Base-by-base conservation (phyloP, 2,888 invertebrate genomes). In the Ormyrus labotus region DNA sequence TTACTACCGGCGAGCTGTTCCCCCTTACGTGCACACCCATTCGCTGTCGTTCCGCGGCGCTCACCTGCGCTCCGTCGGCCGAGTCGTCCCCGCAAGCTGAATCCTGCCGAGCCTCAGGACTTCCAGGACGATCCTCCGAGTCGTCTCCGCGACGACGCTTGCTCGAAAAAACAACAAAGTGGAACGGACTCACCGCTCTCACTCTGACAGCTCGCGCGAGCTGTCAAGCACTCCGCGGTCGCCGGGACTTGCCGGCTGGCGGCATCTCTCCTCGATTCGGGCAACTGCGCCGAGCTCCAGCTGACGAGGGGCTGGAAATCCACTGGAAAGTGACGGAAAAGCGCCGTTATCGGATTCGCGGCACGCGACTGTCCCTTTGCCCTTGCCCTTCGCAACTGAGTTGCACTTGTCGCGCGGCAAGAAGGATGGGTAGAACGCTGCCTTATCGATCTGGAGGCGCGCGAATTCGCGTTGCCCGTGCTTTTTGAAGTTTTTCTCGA, bases 1-100 rank as follows among this genome's bases (percentile, higher is more conserved):
- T 87, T 85, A 86, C 88, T 88, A 85, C 89, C 90, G 90, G 89
- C 87, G 86, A 89, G 89, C 88, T 85, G 87, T 89, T 90, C 89
- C 87, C 86, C 84, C 85, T 85, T 86, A 86, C 90, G 88, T 89
- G 87, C 89, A 88, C 89, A 87, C 89, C 88, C 89, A 87, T 86
- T 34, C 64, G 64, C 47, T 9, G 13, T 34, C 9, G 10, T 57
- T 48, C 11, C 58, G 48, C 67, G 1, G 5, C 61, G 45, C 75
- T 61, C 76, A 63, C 69, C 61, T 69, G 58, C 19, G 53, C 55
- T n/a, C 34, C 7, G 53, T n/a, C 6, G 58, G 60, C 34, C 34
- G 34, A 34, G 34, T 34, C 34, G 34, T 34, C 34, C 4, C 34
- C 34, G 67, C 47, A 76, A 70, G 79, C 79, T 78, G 79, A 78